These are phyloP conservation scores for Manis javanica DNA, from an alignment of 2,797 vertebrate genomes.

Conservation along the genomic window DNA sequence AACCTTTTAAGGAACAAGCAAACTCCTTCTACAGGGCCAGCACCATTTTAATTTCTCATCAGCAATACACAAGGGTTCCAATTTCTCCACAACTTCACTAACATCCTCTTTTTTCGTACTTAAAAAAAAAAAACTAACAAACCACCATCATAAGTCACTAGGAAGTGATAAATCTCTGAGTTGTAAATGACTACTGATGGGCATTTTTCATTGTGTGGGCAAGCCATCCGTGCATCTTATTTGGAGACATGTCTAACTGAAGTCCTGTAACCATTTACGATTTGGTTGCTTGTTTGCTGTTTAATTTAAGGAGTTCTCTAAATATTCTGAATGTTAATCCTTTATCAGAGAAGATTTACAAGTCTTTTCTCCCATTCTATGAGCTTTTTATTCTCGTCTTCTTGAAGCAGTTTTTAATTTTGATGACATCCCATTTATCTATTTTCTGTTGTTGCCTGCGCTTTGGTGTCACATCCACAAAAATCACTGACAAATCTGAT, in stretches of 20 bases:
- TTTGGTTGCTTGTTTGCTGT: not conserved
- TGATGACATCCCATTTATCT: not conserved
- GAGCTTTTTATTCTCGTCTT: not conserved
- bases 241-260: not conserved
- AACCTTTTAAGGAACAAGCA: not conserved
- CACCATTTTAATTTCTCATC: not conserved
- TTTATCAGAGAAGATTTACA: not conserved
- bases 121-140: not conserved
- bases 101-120: not conserved
- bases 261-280: not conserved
- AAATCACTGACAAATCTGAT: not conserved
- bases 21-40: not conserved
- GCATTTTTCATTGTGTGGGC: not conserved
- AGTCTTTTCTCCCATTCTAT: not conserved
- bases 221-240: not conserved
- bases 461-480: too few relatives aligned
- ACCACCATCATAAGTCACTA: too few relatives aligned
- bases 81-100: not conserved
- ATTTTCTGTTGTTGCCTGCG: not conserved
- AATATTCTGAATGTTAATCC: not conserved
- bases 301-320: not conserved
- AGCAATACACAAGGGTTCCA: not conserved
- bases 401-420: not conserved
- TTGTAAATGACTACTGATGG: fast-evolving
- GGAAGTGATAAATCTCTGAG: not conserved